Percentiles rank a stretch among this genome's conserved stretches.
Conservation (phyloP, 1,140 invertebrate species). For the roundworm (Caenorhabditis elegans) region DNA sequence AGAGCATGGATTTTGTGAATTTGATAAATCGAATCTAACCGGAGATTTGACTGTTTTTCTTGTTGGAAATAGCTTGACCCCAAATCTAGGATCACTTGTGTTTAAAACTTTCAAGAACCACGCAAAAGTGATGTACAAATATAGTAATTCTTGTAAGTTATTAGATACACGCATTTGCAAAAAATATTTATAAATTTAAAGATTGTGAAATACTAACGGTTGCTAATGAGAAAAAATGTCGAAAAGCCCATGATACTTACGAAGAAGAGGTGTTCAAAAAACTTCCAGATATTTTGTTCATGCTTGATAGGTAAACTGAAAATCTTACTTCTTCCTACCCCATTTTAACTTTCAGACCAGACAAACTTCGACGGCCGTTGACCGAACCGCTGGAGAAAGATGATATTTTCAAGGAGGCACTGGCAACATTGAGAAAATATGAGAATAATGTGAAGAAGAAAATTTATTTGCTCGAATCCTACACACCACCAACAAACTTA, state of each 20-base stretch:
- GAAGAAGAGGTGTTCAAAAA: background rate
- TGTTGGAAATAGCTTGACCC: conserved; percentile 1
- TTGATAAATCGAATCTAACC: background rate
- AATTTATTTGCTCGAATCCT: background rate
- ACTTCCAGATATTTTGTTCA: background rate
- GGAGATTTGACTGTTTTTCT: background rate
- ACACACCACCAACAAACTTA: background rate
- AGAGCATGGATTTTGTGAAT: conserved; percentile 21
- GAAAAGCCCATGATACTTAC: background rate
- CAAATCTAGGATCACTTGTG: background rate
- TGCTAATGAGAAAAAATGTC: background rate
- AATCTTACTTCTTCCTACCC: background rate
- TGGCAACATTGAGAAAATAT: background rate
- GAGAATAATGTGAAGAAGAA: conserved; percentile 2
- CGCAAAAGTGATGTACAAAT: background rate
- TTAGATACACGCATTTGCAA: background rate
- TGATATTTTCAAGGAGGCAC: conserved; percentile 10
- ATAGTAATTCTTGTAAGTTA: conserved; percentile 14
- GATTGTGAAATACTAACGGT: background rate
- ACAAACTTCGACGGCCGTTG: background rate
- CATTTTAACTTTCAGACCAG: background rate
- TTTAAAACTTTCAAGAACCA: conserved; percentile 7
- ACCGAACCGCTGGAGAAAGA: background rate
- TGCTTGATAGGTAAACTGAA: background rate
- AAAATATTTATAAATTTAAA: background rate